Base-by-base conservation (phyloP, 2,113 vertebrate genomes). In the Oncorhynchus clarkii region DNA sequence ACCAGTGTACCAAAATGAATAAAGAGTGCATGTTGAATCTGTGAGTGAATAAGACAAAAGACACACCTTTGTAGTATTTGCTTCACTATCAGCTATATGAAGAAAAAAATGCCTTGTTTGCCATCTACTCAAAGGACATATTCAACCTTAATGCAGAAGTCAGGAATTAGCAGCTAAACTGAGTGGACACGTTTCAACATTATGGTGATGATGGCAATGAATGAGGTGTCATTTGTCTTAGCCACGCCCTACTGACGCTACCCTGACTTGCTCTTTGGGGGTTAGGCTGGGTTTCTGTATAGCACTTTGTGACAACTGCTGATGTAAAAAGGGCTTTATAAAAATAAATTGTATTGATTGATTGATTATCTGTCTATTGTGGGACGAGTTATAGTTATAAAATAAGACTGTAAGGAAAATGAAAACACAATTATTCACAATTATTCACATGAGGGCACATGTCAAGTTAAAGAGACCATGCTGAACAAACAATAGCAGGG, bases 161-260 rank as follows among this genome's bases (percentile, higher is more conserved):
- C 13, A 29, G 27, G 29, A 67, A 26, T 14, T 29, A 67, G 65
- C 5, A 4, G 4, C 26, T 54, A 27, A 54, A 54, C 51, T 54
- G 51, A 16, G 16, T 74, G 9, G 74, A 77, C 88, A 87, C 73
- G 86, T 85, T 89, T 70, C 80, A 87, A 89, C 90, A 86, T 76
- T 81, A 72, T 67, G 62, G 71, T 12, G 73, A 78, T 64, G 82
- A 88, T 78, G 81, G 34, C 82, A 74, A 22, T 81, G 51, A 79
- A 84, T 75, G 45, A 22, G 48, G 49, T 74, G 62, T 80, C 73
- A 83, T 67, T 82, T 77, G 80, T 81, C 80, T 48, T 4, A 13
- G 67, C 79, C 84, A 80, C 74, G 45, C 86, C 84, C 69, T 5
- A 4, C 14, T 14, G 77, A 60, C 80, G 71, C n/a, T 78, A 29